These are phyloP conservation scores for Hirtodrosophila histrioides DNA, from an alignment of 2,888 invertebrate genomes.

Conservation along the genomic window DNA sequence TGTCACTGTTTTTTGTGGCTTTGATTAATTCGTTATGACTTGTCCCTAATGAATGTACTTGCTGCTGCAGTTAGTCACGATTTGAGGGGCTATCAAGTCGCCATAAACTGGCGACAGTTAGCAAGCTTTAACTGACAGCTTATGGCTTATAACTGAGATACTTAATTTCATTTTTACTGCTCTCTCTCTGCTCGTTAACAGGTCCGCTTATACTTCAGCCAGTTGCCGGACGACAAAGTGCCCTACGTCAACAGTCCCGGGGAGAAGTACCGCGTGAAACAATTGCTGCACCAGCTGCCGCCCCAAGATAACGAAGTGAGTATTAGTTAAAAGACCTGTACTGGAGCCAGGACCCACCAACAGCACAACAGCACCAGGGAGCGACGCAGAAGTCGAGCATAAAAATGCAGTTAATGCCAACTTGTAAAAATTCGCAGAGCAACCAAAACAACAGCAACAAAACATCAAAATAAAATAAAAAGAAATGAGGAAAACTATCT, in stretches of 20 bases:
- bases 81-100: background rate
- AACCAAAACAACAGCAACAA: slow-evolving; percentile 18
- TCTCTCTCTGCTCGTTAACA: slow-evolving; percentile 83
- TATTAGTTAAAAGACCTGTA: slow-evolving; percentile 56
- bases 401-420: slow-evolving; percentile 57
- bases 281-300: slow-evolving; percentile 97
- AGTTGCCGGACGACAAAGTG: slow-evolving; percentile 97
- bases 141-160: slow-evolving; percentile 3
- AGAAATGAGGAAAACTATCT: background rate
- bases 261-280: slow-evolving; percentile 96
- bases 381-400: slow-evolving; percentile 25
- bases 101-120: background rate
- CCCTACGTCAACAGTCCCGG: slow-evolving; percentile 98
- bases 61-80: slow-evolving; percentile 27
- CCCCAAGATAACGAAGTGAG: slow-evolving; percentile 97
- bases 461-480: background rate
- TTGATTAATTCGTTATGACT: slow-evolving; percentile 52
- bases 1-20: slow-evolving; percentile 24
- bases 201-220: slow-evolving; percentile 98
- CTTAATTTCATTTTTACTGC: slow-evolving; percentile 1
- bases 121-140: slow-evolving; percentile 21
- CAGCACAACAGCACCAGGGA: slow-evolving; percentile 8
- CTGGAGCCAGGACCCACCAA: slow-evolving; percentile 4
- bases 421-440: slow-evolving; percentile 11
- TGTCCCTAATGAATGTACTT: slow-evolving; percentile 21